Evolutionary conservation across 2,113 vertebrate genomes (phyloP), one percentile per base, ranked within the genome.

Genomic region (Heterocephalus glaber): DNA sequence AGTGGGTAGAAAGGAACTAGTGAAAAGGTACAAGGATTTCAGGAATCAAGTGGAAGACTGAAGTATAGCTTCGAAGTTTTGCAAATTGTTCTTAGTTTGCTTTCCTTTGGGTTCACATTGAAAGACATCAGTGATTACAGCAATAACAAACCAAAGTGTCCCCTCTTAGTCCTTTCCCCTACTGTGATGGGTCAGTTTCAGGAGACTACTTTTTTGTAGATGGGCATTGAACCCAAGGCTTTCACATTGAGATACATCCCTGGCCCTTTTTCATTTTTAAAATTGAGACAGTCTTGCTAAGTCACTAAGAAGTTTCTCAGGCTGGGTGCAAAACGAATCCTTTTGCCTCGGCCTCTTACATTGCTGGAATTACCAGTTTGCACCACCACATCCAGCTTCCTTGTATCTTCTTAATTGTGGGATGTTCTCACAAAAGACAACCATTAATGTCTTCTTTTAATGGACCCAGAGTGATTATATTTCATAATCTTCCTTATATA

Each of bases 401-500:
- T 49, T 26, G 44, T 49, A 33, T 12, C 77, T 30, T 80, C 52
- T 60, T 85, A 52, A 22, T 72, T 19, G 60, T 77, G 47, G 20
- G 60, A 33, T 63, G 41, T 47, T 77, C 66, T 95, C 52, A 81
- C 82, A 68, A 86, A 88, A 87, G 86, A 76, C 33, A 81, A 28
- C 8, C 86, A 7, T 60, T 49, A 33, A 35, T 52, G 2, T 49
- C 26, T 77, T 90, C 38, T 91, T 86, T 85, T 76, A 72, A 68
- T 61, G 13, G 30, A 24, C 28, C 49, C 70, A 63, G 47, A 65
- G 5, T 11, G 83, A 5, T 66, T 88, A n/a, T 74, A 13, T 76
- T 85, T 61, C 91, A 47, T 94, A 74, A 95, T 94, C 65, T 93
- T 61, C 17, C 56, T 93, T 54, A 19, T 12, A 38, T 81, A 47